Conservation (phyloP, 2,888 invertebrate species). For the Drosophila infuscata region DNA sequence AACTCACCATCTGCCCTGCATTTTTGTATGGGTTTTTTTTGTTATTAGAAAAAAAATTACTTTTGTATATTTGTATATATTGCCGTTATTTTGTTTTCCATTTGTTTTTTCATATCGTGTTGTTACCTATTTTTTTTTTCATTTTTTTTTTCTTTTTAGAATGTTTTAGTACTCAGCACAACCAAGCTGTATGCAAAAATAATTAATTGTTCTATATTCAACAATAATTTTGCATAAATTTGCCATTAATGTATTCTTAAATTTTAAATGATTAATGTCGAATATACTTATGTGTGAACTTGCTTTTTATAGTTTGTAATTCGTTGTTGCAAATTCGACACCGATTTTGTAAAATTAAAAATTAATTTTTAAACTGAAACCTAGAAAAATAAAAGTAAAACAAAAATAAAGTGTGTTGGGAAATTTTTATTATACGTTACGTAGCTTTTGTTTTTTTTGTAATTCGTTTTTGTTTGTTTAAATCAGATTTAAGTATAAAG, state of each 20-base stretch:
- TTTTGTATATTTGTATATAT: conserved; percentile 21
- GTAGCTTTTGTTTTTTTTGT: conserved; percentile 25
- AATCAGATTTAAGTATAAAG: conserved; percentile 24
- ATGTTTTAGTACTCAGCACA: conserved; percentile 70
- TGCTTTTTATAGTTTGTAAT: conserved; percentile 17
- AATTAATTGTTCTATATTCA: conserved; percentile 44
- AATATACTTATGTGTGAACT: conserved; percentile 3
- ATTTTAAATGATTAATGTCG: conserved; percentile 12
- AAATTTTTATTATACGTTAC: conserved; percentile 53
- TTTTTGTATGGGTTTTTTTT: conserved; percentile 7
- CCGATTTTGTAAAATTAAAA: neutral
- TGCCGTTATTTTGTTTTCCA: conserved; percentile 11
- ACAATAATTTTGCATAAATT: conserved; percentile 33
- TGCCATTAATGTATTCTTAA: conserved; percentile 25
- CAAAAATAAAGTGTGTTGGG: conserved; percentile 40
- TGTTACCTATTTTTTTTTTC: conserved; percentile 6
- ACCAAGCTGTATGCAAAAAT: conserved; percentile 67
- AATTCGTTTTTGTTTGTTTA: neutral
- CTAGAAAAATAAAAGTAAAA: conserved; percentile 46
- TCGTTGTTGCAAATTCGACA: conserved; percentile 42
- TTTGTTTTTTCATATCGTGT: neutral
- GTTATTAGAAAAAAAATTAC: conserved; percentile 37
- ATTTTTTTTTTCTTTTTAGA: conserved; percentile 24
- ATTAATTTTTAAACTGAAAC: conserved; percentile 1
- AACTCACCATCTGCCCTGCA: conserved; percentile 11